Base-by-base conservation (phyloP, 1,140 invertebrate species). In the Listronotus oregonensis region DNA sequence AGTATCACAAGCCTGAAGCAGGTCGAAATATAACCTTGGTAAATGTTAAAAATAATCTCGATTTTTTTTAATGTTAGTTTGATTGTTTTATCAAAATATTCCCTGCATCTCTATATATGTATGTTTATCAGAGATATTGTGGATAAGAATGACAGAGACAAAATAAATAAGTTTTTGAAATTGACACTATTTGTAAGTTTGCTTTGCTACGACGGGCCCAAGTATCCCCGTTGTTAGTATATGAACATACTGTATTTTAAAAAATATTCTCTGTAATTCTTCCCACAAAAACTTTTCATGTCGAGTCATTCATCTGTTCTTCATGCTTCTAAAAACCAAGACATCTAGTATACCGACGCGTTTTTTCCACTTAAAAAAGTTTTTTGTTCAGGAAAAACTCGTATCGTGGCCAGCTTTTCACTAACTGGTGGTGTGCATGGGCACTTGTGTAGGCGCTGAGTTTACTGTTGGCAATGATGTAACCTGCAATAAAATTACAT, bases 401-500 rank as follows among this genome's bases (percentile, higher is more conserved):
- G 43, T n/a, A 46, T 15, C 47, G n/a, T 50, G 44, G 55, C 54
- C 54, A 31, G 51, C 54, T 39, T 17, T 70, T 67, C 75, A 78
- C 77, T 79, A 79, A 79, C 77, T 79, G 71, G 79, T 77, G 40
- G 78, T 75, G 66, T 78, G 75, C 73, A 78, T 75, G 68, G 76
- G 73, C 70, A 80, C 74, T 75, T 76, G 76, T 63, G 69, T 74
- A 58, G 73, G 66, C 54, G 71, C 67, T 15, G 64, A 60, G 59
- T 60, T 70, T 9, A 65, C 64, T 12, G 62, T 56, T 56, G 68
- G 15, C 54, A 66, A 42, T 40, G 60, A 40, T 49, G 65, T 40
- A 37, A 72, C 47, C 43, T 64, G 44, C n/a, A 56, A 50, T 14
- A 55, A 47, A 46, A 34, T 1, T 27, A 27, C 5, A 27, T 27